phyloP scores from a whole-genome alignment of 2,113 vertebrate species.

The Sylvia atricapilla region DNA sequence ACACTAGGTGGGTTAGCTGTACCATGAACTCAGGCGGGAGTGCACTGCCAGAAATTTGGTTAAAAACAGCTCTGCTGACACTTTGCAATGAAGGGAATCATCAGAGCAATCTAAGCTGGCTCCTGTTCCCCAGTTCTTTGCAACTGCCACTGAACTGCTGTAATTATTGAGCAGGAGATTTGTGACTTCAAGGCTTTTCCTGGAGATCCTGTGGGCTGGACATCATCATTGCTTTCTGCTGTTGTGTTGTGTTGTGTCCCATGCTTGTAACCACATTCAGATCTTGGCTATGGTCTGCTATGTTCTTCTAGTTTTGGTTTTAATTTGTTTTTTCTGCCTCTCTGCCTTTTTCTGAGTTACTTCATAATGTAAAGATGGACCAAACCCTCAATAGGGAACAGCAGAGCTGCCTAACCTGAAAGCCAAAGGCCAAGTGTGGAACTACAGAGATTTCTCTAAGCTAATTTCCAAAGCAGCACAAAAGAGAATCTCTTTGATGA shows the following conservation, averaged over 20 bases:
- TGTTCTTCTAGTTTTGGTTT: not conserved
- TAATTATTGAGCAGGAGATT: not conserved
- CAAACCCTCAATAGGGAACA: not conserved
- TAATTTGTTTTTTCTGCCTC: not conserved
- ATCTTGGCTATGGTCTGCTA: not conserved
- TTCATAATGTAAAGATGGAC: not conserved
- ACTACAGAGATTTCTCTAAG: not conserved
- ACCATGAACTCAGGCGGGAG: not conserved
- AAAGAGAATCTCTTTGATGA: not conserved
- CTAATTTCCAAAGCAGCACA: not conserved
- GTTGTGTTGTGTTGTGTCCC: not conserved
- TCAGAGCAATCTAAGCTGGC: not conserved
- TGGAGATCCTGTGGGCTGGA: not conserved
- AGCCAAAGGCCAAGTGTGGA: not conserved
- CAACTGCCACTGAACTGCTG: no score
- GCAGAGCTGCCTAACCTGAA: not conserved
- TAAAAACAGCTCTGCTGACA: not conserved
- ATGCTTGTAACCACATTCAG: not conserved
- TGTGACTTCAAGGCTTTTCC: not conserved
- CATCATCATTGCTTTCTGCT: not conserved
- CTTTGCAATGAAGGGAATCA: not conserved
- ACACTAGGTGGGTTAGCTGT: not conserved
- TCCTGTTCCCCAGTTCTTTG: not conserved
- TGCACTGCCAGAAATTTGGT: not conserved
- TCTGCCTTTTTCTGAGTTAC: not conserved